Conservation (phyloP, 2,113 vertebrate genomes). For the Girardinichthys multiradiatus region DNA sequence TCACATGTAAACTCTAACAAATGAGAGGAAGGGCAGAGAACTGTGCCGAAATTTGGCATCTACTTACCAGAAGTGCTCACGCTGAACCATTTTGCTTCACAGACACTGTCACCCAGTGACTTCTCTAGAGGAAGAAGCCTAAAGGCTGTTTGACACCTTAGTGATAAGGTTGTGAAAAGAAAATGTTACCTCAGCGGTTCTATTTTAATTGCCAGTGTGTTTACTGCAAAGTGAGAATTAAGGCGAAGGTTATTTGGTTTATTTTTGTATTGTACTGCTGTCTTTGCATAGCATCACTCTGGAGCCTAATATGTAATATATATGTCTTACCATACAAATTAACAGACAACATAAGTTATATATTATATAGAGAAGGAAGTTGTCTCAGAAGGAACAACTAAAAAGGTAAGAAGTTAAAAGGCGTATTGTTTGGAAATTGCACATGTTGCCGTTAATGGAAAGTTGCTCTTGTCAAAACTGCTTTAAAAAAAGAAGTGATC, state of each 20-base stretch:
- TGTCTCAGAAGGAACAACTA: too few species aligned
- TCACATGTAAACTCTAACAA: constrained; percentile 73
- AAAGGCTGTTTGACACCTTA: constrained; percentile 53
- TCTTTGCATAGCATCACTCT: not conserved
- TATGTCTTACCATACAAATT: too few species aligned
- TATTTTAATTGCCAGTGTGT: constrained; percentile 32
- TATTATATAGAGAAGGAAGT: too few species aligned
- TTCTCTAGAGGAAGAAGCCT: constrained; percentile 48
- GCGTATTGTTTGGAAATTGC: too few species aligned
- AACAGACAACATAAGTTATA: too few species aligned
- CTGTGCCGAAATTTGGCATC: constrained; percentile 75
- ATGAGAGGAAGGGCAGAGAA: constrained; percentile 55
- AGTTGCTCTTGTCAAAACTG: too few species aligned
- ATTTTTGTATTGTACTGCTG: not conserved
- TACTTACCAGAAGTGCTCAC: constrained; percentile 57
- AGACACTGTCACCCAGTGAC: constrained; percentile 41
- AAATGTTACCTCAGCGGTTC: constrained; percentile 58
- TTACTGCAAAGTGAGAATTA: constrained; percentile 51
- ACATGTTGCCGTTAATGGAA: too few species aligned
- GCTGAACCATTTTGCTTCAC: constrained; percentile 19
- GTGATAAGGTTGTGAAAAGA: constrained; percentile 67
- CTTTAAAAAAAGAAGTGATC: too few species aligned
- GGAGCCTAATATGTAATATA: too few species aligned
- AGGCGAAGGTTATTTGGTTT: constrained; percentile 27
- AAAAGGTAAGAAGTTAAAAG: too few species aligned